Base-by-base conservation (phyloP, 2,113 vertebrate species). In the Phoxinus phoxinus region DNA sequence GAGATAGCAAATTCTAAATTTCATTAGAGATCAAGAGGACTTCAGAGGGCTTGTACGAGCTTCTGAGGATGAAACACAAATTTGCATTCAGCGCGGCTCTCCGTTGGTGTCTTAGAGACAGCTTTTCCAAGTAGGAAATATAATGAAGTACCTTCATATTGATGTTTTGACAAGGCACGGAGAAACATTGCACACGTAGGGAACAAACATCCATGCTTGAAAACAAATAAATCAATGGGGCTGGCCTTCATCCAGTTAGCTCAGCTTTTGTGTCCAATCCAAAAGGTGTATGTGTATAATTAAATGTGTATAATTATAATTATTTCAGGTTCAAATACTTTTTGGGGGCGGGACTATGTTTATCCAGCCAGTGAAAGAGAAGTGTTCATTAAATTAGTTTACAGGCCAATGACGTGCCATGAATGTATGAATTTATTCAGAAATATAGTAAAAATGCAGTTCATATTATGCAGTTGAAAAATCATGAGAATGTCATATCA, bases 1-100 rank as follows among this genome's bases (percentile, higher is more conserved):
- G 74, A 86, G 90, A 75, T 67, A 76, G 84, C 81, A 89, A 73
- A 89, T 84, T 92, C 84, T 87, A 69, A 89, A 93, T 91, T 90
- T 90, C 87, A 90, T 91, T 85, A 88, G 85, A 87, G 89, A 90
- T 86, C 86, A 84, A 86, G 88, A 87, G 86, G 86, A 89, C 74
- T 87, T 65, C 74, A 83, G 72, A 85, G 86, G 88, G 65, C 21
- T 19, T 41, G 9, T 75, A 65, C 25, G 32, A 87, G 83, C 83
- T 76, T 51, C 58, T 32, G 46, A 76, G 48, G 61, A 82, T 65
- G 15, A 85, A 69, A 69, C 59, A 58, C 35, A 63, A 53, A 84
- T 87, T 82, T 85, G 56, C 82, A 82, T 86, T 51, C 30, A 32
- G 27, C 51, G 5, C 53, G 1, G 27, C 15, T 59, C 46, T 81